Conservation (phyloP, 2,113 vertebrate species). For the Pimephales promelas region DNA sequence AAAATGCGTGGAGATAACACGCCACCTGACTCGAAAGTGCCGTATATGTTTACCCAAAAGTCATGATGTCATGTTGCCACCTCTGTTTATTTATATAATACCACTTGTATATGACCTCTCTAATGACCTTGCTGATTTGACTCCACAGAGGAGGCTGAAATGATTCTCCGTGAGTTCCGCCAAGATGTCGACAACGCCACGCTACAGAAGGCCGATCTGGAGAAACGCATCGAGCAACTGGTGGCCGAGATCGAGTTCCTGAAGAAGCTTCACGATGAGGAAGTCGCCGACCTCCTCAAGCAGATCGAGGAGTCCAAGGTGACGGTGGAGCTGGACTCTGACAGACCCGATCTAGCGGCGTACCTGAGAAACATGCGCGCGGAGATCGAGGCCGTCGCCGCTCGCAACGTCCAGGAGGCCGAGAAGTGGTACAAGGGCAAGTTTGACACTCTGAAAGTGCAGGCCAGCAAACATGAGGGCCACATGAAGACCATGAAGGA, state of each 20-base stretch:
- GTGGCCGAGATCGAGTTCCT: conserved; percentile 76
- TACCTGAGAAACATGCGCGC: conserved; percentile 70
- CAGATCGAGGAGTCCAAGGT: conserved; percentile 76
- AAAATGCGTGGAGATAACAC: too few relatives aligned
- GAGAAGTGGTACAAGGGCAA: conserved; percentile 83
- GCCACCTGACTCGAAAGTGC: too few relatives aligned
- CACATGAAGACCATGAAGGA: conserved; percentile 77
- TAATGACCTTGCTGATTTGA: not conserved
- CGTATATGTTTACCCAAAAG: too few relatives aligned
- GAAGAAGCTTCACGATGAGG: conserved; percentile 75
- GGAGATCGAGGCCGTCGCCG: conserved; percentile 76
- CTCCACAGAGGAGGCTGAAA: conserved; percentile 75
- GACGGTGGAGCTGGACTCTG: conserved; percentile 67
- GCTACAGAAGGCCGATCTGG: conserved; percentile 76
- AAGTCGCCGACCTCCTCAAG: conserved; percentile 73
- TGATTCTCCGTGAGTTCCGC: conserved; percentile 78
- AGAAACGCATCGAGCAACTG: conserved; percentile 71
- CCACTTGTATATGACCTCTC: not conserved
- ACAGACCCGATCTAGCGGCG: conserved; percentile 69
- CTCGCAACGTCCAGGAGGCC: conserved; percentile 77
- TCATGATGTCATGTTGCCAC: too few relatives aligned
- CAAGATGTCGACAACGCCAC: conserved; percentile 78
- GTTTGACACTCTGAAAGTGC: conserved; percentile 76
- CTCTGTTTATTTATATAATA: not conserved
- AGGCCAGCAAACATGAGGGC: conserved; percentile 73